A percentile compares a stretch with the other conserved stretches of the same genome.
These are phyloP conservation scores for Dryobota labecula DNA, from an alignment of 2,888 invertebrate genomes.

Conservation along the genomic window DNA sequence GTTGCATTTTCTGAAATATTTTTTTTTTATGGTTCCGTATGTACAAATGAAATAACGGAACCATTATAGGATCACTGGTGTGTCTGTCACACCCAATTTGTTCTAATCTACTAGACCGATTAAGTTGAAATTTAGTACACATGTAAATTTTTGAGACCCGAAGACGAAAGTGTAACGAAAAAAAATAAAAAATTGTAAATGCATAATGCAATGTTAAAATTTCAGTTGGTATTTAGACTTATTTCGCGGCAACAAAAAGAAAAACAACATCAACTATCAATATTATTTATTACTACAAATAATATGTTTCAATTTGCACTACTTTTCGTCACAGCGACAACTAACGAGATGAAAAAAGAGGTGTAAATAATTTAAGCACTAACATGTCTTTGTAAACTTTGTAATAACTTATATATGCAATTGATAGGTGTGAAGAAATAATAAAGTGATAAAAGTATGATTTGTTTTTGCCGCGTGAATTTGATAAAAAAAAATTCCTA, in stretches of 20 bases:
- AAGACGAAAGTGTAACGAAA: too few relatives aligned
- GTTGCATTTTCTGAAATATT: background rate
- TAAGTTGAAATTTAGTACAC: too few relatives aligned
- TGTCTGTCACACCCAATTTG: too few relatives aligned
- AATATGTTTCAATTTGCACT: constrained; percentile 6
- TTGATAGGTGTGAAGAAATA: background rate
- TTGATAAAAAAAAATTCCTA: background rate
- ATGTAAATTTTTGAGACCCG: too few relatives aligned
- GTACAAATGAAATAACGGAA: too few relatives aligned
- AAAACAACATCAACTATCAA: too few relatives aligned
- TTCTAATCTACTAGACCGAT: too few relatives aligned
- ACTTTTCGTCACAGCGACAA: constrained; percentile 32
- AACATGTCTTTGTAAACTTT: background rate
- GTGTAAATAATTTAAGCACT: constrained; percentile 22
- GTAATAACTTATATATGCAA: background rate
- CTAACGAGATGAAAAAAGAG: constrained; percentile 28
- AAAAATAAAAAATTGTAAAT: too few relatives aligned
- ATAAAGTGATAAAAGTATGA: background rate
- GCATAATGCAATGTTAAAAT: too few relatives aligned
- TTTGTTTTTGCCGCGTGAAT: background rate
- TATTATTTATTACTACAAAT: background rate
- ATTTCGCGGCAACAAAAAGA: background rate
- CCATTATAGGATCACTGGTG: too few relatives aligned
- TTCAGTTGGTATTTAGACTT: background rate
- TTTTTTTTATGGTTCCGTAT: too few relatives aligned